Conservation (phyloP, 1,140 invertebrate genomes). For the Solen grandis region DNA sequence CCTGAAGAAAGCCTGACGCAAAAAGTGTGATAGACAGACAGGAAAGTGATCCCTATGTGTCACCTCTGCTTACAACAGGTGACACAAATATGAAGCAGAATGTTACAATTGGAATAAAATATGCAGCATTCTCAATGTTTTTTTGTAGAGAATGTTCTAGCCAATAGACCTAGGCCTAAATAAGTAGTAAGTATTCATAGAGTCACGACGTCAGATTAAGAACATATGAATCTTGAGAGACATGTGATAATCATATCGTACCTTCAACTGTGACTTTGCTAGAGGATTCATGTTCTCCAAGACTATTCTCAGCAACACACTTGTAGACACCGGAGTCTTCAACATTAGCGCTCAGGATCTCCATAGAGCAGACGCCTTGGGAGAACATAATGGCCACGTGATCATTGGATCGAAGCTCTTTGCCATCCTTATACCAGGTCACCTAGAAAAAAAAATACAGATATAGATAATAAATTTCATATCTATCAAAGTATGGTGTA, state of each 20-base stretch:
- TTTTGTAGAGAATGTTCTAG: background rate
- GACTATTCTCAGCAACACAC: slow-evolving; percentile 94
- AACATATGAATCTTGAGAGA: too few species aligned
- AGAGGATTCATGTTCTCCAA: slow-evolving; percentile 96
- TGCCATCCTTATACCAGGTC: slow-evolving; percentile 95
- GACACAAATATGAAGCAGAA: background rate
- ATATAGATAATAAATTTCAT: too few species aligned
- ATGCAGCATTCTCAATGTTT: background rate
- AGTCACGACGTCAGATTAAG: too few species aligned
- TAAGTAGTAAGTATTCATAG: background rate
- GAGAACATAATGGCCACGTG: slow-evolving; percentile 85
- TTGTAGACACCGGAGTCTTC: slow-evolving; percentile 98
- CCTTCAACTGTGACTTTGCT: slow-evolving; percentile 99
- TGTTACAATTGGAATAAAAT: background rate
- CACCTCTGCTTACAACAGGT: background rate
- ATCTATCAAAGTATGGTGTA: too few species aligned
- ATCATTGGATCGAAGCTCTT: slow-evolving; percentile 89
- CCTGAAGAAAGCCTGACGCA: too few species aligned
- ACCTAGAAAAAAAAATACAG: slow-evolving; percentile 83
- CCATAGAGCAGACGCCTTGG: slow-evolving; percentile 95
- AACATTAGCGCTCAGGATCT: slow-evolving; percentile 96
- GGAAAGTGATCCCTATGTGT: too few species aligned
- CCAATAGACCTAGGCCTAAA: background rate
- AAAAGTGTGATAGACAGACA: too few species aligned
- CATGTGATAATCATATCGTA: slow-evolving; percentile 71